These are phyloP conservation scores for Lissonota sp. DNA, from an alignment of 2,888 invertebrate genomes.

Conservation along the genomic window DNA sequence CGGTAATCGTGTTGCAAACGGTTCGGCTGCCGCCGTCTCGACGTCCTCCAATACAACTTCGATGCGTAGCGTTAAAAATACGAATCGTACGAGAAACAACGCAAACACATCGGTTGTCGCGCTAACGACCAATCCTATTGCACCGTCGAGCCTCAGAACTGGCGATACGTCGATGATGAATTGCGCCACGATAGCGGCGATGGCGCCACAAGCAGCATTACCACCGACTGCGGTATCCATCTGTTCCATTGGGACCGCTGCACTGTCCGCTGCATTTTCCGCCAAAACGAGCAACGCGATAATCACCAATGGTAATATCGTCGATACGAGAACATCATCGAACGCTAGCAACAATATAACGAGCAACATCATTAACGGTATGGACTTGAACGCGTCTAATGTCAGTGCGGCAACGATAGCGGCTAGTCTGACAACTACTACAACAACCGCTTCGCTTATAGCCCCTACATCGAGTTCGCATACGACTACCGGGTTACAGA, in stretches of 20 bases:
- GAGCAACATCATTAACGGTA: constrained; percentile 57
- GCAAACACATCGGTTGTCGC: constrained; percentile 46
- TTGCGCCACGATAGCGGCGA: constrained; percentile 60
- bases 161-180: constrained; percentile 55
- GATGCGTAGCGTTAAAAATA: constrained; percentile 19
- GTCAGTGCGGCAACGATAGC: constrained; percentile 70
- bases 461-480: constrained; percentile 47
- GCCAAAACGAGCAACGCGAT: constrained; percentile 63
- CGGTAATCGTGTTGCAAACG: constrained; percentile 67
- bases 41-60: constrained; percentile 26
- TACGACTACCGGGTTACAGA: constrained; percentile 44
- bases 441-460: constrained; percentile 56
- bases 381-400: too few relatives aligned
- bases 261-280: constrained; percentile 57
- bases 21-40: constrained; percentile 68
- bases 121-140: constrained; percentile 53
- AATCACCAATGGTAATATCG: constrained; percentile 22
- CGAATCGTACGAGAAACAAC: constrained; percentile 46
- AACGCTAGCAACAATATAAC: constrained; percentile 59
- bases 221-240: constrained; percentile 71
- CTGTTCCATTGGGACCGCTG: constrained; percentile 66
- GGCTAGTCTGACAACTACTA: constrained; percentile 70
- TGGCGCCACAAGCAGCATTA: constrained; percentile 60
- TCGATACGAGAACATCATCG: constrained; percentile 51
- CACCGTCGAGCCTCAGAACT: constrained; percentile 56